Base-by-base conservation (phyloP, 2,113 vertebrate species). In the Antigone vipio region DNA sequence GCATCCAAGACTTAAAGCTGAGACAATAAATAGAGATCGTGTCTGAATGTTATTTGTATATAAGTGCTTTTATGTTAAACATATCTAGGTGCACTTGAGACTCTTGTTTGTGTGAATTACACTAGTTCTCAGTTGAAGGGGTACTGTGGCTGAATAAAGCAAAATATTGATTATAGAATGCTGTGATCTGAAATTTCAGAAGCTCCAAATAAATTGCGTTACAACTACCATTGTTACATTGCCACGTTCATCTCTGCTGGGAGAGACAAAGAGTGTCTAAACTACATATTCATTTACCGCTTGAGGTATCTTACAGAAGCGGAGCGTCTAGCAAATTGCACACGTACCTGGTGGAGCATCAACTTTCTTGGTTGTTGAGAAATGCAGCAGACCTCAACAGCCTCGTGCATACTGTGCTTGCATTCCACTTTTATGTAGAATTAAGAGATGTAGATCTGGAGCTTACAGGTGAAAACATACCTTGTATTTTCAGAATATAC, bases 131-230 rank as follows among this genome's bases (percentile, higher is more conserved):
- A 84, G 56, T 19, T 86, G 67, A 79, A 92, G 89, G 93, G 26
- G 7, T 58, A 7, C 58, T 75, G 53, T 82, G 58, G 67, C 80
- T 89, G 73, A 94, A 75, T 77, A 79, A 74, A 76, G 77, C 45
- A 35, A 86, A 94, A 20, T 87, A 94, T 85, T 96, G 90, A 93
- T 95, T 95, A 97, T 95, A 81, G 85, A 79, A 55, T 60, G 32
- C 68, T 84, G 87, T 59, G 71, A 88, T 89, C 79, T 95, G 77
- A 95, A 97, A 92, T 97, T 96, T 84, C 40, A 49, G 91, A 96
- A 92, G 62, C 72, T 91, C 82, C 64, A 75, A 93, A 95, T 95
- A 96, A 94, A 89, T 74, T 81, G 52, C 10, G 9, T 94, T 81
- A 62, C 55, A 88, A 34, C 53, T 73, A 78, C 45, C 40, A 19